These are phyloP conservation scores for Phthorimaea operculella DNA, from an alignment of 1,140 invertebrate genomes.

Conservation along the genomic window DNA sequence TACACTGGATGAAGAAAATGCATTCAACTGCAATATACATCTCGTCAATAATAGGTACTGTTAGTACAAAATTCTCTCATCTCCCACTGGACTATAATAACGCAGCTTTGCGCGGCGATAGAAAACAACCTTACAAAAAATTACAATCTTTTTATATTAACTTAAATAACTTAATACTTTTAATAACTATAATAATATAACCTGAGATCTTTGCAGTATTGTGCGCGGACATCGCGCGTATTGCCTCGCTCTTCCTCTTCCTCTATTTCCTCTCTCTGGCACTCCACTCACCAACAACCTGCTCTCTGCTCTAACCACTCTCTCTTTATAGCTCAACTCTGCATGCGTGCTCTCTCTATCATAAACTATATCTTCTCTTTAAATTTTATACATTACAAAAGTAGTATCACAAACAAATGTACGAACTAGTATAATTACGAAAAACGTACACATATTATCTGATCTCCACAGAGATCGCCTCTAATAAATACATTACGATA, in stretches of 20 bases:
- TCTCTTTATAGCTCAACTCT: constrained; percentile 42
- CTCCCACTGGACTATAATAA: constrained; percentile 45
- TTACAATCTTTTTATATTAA: constrained; percentile 61
- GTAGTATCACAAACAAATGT: constrained; percentile 69
- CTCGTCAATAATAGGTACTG: constrained; percentile 47
- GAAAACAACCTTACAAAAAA: constrained; percentile 64
- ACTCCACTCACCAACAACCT: too few species aligned
- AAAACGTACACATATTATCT: constrained; percentile 54
- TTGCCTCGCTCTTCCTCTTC: neutral
- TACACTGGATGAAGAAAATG: constrained; percentile 62
- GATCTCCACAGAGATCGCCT: constrained; percentile 44
- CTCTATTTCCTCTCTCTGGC: neutral
- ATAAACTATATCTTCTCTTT: constrained; percentile 58
- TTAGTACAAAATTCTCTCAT: constrained; percentile 45
- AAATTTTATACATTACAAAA: constrained; percentile 67
- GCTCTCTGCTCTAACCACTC: neutral
- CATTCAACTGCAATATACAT: constrained; percentile 40
- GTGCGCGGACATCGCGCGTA: constrained; percentile 19
- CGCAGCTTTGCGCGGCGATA: constrained; percentile 43
- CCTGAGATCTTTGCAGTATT: constrained; percentile 63
- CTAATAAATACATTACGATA: constrained; percentile 64
- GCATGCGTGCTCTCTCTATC: constrained; percentile 44
- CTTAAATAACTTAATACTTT: constrained; percentile 68
- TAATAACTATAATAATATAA: constrained; percentile 66
- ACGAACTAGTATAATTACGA: constrained; percentile 64